Evolutionary conservation across 2,797 vertebrate genomes (phyloP).

Genomic region (Mormyrus hasselquistii): DNA sequence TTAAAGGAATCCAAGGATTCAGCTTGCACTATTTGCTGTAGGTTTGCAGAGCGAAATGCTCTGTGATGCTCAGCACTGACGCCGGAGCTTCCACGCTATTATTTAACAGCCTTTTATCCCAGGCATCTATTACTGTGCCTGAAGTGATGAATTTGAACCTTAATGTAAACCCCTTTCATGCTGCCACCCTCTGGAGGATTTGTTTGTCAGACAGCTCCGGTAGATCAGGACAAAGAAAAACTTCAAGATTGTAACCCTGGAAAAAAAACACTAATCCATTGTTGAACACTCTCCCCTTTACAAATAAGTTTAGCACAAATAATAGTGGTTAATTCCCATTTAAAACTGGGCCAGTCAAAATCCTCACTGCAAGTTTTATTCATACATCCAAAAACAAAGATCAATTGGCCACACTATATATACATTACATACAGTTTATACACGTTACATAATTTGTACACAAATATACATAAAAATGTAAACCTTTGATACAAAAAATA

Average conservation of each 20-base stretch:
- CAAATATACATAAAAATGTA: conserved; percentile 99
- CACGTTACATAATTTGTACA: conserved; percentile 99
- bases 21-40: no score
- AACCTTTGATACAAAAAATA: conserved; percentile 99
- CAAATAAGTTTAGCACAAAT: no score
- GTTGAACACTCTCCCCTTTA: neutral
- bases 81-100: neutral
- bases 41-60: neutral
- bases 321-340: neutral
- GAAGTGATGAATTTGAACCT: neutral
- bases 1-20: no score
- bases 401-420: conserved; percentile 99
- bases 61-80: neutral
- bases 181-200: neutral
- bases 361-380: conserved; percentile 99
- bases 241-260: neutral
- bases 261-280: neutral
- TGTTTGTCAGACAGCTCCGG: neutral
- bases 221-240: neutral
- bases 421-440: conserved; percentile 99
- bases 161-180: neutral
- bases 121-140: neutral
- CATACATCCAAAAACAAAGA: conserved; percentile 98
- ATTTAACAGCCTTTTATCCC: neutral
- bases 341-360: conserved; percentile 37